A percentile compares a stretch with the other conserved stretches of the same genome.
phyloP scores from a whole-genome alignment of 2,888 invertebrate genomes.

The Gymnosoma rotundatum region DNA sequence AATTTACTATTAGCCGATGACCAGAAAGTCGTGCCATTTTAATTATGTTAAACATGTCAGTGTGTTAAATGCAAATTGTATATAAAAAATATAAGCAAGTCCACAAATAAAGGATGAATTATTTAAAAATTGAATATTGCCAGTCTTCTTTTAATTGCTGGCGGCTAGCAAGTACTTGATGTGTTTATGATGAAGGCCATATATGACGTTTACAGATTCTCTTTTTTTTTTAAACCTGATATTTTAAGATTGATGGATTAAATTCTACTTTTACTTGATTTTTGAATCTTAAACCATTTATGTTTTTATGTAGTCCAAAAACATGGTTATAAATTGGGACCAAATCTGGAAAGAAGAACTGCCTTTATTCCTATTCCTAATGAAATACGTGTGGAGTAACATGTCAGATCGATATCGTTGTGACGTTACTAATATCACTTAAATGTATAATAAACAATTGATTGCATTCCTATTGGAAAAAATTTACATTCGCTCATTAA shows the following conservation, averaged over 20 bases:
- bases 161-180: slow-evolving; percentile 19
- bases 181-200: slow-evolving; percentile 64
- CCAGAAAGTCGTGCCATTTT: slow-evolving; percentile 58
- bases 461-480: no score
- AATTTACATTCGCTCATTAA: no score
- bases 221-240: slow-evolving; percentile 30
- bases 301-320: no score
- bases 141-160: slow-evolving; percentile 13
- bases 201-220: slow-evolving; percentile 59
- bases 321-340: no score
- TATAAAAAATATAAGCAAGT: neutral
- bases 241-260: neutral
- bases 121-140: neutral
- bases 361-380: no score
- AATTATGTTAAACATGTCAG: slow-evolving; percentile 12
- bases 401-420: no score
- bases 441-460: no score
- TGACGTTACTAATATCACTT: no score
- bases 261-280: neutral
- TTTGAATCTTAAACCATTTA: no score
- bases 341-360: no score
- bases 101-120: slow-evolving; percentile 7
- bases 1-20: slow-evolving; percentile 44
- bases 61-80: neutral
- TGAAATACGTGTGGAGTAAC: no score